These are phyloP conservation scores for Microtus obscurus DNA, from an alignment of 2,797 vertebrate genomes.

Conservation along the genomic window DNA sequence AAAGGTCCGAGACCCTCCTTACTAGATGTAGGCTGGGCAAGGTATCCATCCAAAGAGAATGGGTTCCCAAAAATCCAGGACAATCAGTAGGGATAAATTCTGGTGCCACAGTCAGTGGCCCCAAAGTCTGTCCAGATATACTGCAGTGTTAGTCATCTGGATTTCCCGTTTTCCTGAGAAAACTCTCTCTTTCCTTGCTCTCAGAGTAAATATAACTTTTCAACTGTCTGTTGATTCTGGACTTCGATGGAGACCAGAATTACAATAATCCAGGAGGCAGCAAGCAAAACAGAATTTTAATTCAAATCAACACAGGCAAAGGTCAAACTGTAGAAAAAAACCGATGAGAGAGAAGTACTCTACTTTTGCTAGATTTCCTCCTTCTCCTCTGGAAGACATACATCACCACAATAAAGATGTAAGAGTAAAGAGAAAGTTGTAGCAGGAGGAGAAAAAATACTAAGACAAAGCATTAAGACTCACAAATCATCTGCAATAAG, in stretches of 20 bases:
- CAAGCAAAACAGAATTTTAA: slow-evolving; percentile 81
- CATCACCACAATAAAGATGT: slow-evolving; percentile 78
- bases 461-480: slow-evolving; percentile 70
- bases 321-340: slow-evolving; percentile 81
- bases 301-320: slow-evolving; percentile 77
- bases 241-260: slow-evolving; percentile 77
- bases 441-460: slow-evolving; percentile 71
- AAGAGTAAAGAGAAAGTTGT: slow-evolving; percentile 67
- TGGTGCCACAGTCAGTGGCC: too few relatives aligned
- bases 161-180: slow-evolving; percentile 79
- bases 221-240: slow-evolving; percentile 72
- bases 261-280: slow-evolving; percentile 77
- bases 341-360: slow-evolving; percentile 78
- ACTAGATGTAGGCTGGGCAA: too few relatives aligned
- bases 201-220: slow-evolving; percentile 74
- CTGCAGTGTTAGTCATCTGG: slow-evolving; percentile 82
- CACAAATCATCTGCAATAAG: slow-evolving; percentile 50
- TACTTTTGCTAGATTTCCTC: slow-evolving; percentile 83
- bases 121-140: too few relatives aligned
- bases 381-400: slow-evolving; percentile 80
- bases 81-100: too few relatives aligned
- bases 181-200: slow-evolving; percentile 77
- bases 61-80: too few relatives aligned
- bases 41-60: too few relatives aligned
- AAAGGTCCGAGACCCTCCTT: too few relatives aligned